Evolutionary conservation across 2,113 vertebrate species (phyloP), one percentile per base, ranked within the genome.

Genomic region (Uria aalge): DNA sequence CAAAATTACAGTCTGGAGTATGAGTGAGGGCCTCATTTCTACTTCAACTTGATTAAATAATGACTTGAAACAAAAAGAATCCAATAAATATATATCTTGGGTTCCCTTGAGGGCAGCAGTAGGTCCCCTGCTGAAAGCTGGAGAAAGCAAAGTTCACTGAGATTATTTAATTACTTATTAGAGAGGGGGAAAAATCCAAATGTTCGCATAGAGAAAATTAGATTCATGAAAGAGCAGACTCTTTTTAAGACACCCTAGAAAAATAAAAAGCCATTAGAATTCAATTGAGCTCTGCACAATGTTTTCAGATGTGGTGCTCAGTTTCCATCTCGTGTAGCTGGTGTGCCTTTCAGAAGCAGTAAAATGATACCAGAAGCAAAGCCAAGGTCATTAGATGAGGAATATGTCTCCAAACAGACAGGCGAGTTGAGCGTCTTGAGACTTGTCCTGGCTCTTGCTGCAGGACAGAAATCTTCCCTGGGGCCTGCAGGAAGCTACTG

Each of bases 21-120:
- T 83, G 96, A 97, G 89, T 89, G 93, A 97, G 94, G 82, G 89
- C 93, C 73, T 95, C 81, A 57, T 95, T 96, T 94, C 45, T 68
- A 17, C n/a, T 79, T 89, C 38, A n/a, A 67, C 94, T 97, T 97
- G 97, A 97, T 98, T 97, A 97, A 98, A 98, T 97, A 98, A 98
- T 97, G 81, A 96, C 97, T 97, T 97, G 96, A 97, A 98, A 97
- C 92, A 95, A 96, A 96, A 41, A 59, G n/a, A 15, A 17, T 57
- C 56, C 52, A 96, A 97, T 97, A 98, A 95, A 97, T 97, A 94
- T 76, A 69, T 87, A 89, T 76, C 66, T 92, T n/a, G 21, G 36
- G 71, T 93, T 94, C 96, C 92, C 96, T 90, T 84, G 96, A 95
- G 95, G 97, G 96, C 91, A 88, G 85, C 91, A 90, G 88, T 56